A percentile compares a stretch with the other conserved stretches of the same genome.
phyloP scores from a whole-genome alignment of 1,140 invertebrate species.

The Drosophila ohnishii region DNA sequence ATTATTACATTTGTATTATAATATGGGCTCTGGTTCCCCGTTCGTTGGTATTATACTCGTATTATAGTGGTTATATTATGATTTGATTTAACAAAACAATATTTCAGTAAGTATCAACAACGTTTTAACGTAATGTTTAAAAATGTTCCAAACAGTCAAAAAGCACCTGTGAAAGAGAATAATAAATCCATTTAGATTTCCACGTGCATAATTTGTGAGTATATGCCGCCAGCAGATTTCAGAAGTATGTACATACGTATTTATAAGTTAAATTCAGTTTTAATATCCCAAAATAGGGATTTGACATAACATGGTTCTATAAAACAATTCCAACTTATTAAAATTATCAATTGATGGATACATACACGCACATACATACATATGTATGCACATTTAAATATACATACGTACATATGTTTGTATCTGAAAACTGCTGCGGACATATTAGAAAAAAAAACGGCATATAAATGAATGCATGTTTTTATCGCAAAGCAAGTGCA shows the following conservation, averaged over 20 bases:
- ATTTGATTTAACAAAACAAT: slow-evolving; percentile 75
- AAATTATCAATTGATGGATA: not conserved
- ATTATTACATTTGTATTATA: slow-evolving; percentile 67
- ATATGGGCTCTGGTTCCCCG: slow-evolving; percentile 37
- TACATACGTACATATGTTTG: not conserved
- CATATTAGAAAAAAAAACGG: slow-evolving; percentile 2
- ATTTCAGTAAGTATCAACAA: slow-evolving; percentile 83
- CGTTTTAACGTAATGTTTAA: slow-evolving; percentile 83
- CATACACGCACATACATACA: not conserved
- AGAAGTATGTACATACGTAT: not conserved
- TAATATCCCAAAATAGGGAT: not conserved
- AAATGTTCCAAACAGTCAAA: slow-evolving; percentile 83
- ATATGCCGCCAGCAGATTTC: slow-evolving; percentile 5
- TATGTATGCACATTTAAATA: too few species aligned
- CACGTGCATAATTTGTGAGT: not conserved
- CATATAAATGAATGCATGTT: not conserved
- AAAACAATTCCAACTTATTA: not conserved
- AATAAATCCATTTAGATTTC: slow-evolving; percentile 31
- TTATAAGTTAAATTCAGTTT: not conserved
- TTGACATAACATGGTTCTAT: not conserved
- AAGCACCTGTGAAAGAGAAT: slow-evolving; percentile 71
- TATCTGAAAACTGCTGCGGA: slow-evolving; percentile 15
- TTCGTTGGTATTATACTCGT: slow-evolving; percentile 47
- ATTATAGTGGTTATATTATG: slow-evolving; percentile 60
- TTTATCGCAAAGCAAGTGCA: slow-evolving; percentile 6